Conservation (phyloP, 1,140 invertebrate genomes). For the Monomorium pharaonis region DNA sequence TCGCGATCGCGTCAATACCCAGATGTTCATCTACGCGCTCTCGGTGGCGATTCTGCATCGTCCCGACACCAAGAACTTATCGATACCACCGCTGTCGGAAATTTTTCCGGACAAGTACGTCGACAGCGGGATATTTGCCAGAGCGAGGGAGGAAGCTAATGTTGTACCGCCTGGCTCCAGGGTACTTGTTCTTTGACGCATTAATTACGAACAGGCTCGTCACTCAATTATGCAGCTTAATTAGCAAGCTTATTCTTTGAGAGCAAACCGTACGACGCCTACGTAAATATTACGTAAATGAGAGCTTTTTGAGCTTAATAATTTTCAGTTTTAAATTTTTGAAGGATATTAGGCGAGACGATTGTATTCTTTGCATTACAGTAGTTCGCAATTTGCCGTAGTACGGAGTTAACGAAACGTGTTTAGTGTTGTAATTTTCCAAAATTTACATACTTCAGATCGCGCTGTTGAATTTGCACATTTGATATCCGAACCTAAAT, state of each 20-base stretch:
- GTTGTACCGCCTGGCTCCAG: slow-evolving; percentile 88
- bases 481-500: slow-evolving; percentile 1
- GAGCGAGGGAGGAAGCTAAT: slow-evolving; percentile 89
- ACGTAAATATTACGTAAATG: neutral
- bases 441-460: slow-evolving; percentile 23
- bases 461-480: neutral
- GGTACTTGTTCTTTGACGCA: slow-evolving; percentile 79
- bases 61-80: slow-evolving; percentile 89
- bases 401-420: neutral
- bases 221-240: slow-evolving; percentile 40
- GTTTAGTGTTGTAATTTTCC: slow-evolving; percentile 11
- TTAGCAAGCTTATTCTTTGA: slow-evolving; percentile 37
- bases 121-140: slow-evolving; percentile 89
- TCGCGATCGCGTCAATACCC: slow-evolving; percentile 91
- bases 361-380: neutral
- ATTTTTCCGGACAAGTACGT: slow-evolving; percentile 92
- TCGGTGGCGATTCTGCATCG: slow-evolving; percentile 92
- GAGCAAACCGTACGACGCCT: neutral
- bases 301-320: neutral
- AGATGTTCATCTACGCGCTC: slow-evolving; percentile 91
- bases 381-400: neutral
- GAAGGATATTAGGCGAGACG: neutral
- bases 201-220: slow-evolving; percentile 44
- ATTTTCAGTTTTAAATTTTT: neutral
- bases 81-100: slow-evolving; percentile 89